Evolutionary conservation across 2,797 vertebrate species (phyloP), one percentile per base, ranked within the genome.

Genomic region (Pangasius djambal): DNA sequence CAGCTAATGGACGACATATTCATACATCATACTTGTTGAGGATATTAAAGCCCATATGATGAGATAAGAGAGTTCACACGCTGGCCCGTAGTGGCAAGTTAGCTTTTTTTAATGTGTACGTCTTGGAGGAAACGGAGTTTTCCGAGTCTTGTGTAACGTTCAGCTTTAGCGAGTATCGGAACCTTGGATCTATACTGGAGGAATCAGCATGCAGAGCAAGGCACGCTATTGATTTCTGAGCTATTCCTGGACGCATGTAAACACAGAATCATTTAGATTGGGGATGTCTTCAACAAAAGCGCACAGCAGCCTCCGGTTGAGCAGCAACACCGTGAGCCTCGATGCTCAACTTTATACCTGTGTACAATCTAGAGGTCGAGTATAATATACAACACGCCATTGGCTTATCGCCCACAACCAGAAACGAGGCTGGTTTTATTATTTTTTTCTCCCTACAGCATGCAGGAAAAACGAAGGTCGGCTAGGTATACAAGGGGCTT

Each of bases 371-470:
- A 87, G 92, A 90, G 94, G 95, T 96, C 94, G 95, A 94, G 92
- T 93, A 93, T 96, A 94, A 96, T 95, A 93, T 92, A 96, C 93
- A 94, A 91, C 92, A 92, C 93, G 91, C 93, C 94, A 94, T 92
- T 91, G 94, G 95, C 94, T 96, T 96, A 96, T 96, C 95, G 92
- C 94, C 92, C 65, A 86, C 91, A 92, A 93, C 91, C 95, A 96
- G 94, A 93, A 93, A 93, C 93, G 91, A 93, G 89, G 91, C 88
- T 48, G 37, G 31, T 50, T 87, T 59, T 75, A 92, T 91, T 93
- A 12, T 63, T 37, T 75, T 61, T 91, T 59, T 67, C 57, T 88
- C 89, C 89, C 89, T 86, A 81, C 94, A 92, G 91, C 87, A 34
- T 37, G 86, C n/a, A 57, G 92, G 90, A 90, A 94, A 83, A 94